These are phyloP conservation scores for Rutilus rutilus DNA, from an alignment of 2,113 vertebrate species.

Conservation along the genomic window DNA sequence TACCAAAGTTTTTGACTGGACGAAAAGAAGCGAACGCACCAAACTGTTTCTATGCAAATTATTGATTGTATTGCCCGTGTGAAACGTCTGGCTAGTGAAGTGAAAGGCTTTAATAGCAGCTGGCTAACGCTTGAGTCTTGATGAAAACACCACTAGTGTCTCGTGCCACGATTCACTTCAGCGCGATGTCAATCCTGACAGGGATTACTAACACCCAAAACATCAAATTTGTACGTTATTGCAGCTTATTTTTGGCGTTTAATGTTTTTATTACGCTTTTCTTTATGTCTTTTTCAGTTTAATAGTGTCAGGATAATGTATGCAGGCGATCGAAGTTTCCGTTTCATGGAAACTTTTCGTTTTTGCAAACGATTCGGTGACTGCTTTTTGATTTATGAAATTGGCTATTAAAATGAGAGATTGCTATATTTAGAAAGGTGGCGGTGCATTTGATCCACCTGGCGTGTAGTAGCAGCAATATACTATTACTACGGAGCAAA, in stretches of 20 bases:
- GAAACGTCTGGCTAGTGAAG: not conserved
- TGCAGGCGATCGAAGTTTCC: not conserved
- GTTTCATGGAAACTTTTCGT: not conserved
- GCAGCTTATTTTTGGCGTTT: not conserved
- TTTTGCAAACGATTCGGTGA: not conserved
- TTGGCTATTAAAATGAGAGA: not conserved
- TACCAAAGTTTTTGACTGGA: not conserved
- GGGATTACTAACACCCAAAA: not conserved
- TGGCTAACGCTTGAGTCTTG: slow-evolving; percentile 18
- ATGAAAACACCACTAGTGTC: not conserved
- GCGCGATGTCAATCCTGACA: not conserved
- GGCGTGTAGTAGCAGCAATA: not conserved
- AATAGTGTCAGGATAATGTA: not conserved
- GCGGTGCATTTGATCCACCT: not conserved
- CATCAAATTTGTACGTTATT: not conserved
- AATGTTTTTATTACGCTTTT: not conserved
- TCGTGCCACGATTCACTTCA: not conserved
- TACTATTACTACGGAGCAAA: not conserved
- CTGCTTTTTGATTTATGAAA: not conserved
- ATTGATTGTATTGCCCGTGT: not conserved
- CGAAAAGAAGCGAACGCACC: not conserved
- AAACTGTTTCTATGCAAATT: not conserved
- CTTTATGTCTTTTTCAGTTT: not conserved
- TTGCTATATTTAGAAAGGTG: not conserved
- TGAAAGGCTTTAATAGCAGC: slow-evolving; percentile 17